phyloP scores from a whole-genome alignment of 2,113 vertebrate species.

The Rhizomys pruinosus region DNA sequence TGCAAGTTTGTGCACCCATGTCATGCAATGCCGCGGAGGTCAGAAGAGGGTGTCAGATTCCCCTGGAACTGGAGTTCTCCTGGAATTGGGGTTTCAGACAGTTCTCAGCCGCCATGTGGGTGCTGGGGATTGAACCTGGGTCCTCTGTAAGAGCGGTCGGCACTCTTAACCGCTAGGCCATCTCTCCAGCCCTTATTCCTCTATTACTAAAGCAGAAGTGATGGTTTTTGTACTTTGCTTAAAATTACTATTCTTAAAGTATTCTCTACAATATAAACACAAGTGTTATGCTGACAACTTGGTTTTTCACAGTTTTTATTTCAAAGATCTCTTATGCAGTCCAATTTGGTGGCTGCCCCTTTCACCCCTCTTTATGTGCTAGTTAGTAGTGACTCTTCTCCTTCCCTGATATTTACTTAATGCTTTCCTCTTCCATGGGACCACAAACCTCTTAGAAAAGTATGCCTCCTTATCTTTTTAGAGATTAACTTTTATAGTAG shows the following conservation, averaged over 20 bases:
- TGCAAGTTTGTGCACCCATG: no score
- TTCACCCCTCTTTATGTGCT: background rate
- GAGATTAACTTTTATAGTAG: background rate
- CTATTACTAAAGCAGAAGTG: background rate
- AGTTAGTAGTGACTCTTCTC: background rate
- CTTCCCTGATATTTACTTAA: background rate
- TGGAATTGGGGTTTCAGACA: no score
- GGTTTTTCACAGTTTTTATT: background rate
- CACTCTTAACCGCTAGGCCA: no score
- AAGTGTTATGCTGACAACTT: background rate
- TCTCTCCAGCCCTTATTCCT: no score
- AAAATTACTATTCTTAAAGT: background rate
- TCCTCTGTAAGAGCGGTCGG: no score
- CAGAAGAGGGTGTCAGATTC: no score
- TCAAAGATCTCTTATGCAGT: background rate
- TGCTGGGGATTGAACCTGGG: no score
- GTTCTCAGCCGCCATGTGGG: no score
- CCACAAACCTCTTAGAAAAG: background rate
- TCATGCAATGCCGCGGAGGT: no score
- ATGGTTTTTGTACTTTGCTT: background rate
- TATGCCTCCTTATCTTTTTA: slow-evolving; percentile 2
- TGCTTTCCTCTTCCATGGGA: background rate
- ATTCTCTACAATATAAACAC: background rate
- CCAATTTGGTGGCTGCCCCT: background rate
- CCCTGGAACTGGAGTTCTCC: no score